Evolutionary conservation across 2,113 vertebrate species (phyloP), one percentile per base, ranked within the genome.

Genomic region (Ursus arctos): DNA sequence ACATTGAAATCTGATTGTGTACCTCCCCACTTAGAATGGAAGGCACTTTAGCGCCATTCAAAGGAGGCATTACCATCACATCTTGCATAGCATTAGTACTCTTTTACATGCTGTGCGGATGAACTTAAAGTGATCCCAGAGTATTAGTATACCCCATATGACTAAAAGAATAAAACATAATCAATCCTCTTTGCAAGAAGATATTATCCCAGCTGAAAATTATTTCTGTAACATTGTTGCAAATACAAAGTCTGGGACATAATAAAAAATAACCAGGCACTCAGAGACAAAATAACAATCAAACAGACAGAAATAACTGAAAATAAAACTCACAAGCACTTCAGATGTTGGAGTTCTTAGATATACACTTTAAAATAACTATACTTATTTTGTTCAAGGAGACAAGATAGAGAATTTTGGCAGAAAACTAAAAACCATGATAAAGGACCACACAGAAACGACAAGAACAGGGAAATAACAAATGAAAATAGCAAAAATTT

Each of bases 311-410:
- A 95, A 95, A 81, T 88, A 88, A 91, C 26, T 82, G n/a, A 82
- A 96, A 94, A 79, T 33, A 95, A 94, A 77, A 89, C 33, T 94
- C 22, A 74, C 6, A 86, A 72, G 43, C 28, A 53, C 88, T 92
- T 94, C 40, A 83, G 81, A 88, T 67, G 22, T 28, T 90, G 12
- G 14, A 22, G 9, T 51, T 88, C 90, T 93, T 84, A 88, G 76
- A 89, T 4, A 83, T 0, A 95, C 33, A 43, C 47, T 92, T 93
- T 85, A 63, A 83, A 95, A 80, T 63, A 95, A 80, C 51, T n/a
- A 87, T n/a, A 65, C 19, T 79, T 59, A 33, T 69, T 96, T 95
- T 87, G 36, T 87, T 94, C 43, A 94, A 96, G 36, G n/a, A 82
- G 49, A 83, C 18, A 55, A 84, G 65, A 31, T 51, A 76, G 40